Percentiles rank a stretch among this genome's conserved stretches.
Conservation (phyloP, 2,888 invertebrate species). For the Chrysopilus asiliformis region DNA sequence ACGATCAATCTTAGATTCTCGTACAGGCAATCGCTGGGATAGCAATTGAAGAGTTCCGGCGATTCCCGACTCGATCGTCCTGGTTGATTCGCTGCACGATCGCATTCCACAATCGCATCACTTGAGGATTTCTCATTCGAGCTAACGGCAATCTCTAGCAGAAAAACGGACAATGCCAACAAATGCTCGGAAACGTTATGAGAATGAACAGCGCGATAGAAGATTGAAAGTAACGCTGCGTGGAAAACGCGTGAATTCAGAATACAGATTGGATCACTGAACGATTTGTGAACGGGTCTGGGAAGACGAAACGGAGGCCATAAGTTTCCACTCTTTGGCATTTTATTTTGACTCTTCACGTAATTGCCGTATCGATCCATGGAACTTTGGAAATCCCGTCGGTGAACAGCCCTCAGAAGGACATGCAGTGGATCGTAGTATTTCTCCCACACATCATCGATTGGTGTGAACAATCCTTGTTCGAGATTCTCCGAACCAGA, state of each 20-base stretch:
- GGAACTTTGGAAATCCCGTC: constrained; percentile 85
- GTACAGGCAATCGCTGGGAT: constrained; percentile 56
- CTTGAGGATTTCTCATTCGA: constrained; percentile 28
- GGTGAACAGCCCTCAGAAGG: constrained; percentile 75
- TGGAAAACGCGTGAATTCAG: constrained; percentile 34
- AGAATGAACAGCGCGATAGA: constrained; percentile 70
- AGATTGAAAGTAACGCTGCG: constrained; percentile 55
- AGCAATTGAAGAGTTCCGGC: constrained; percentile 45
- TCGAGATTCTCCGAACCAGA: constrained; percentile 63
- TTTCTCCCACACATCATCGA: constrained; percentile 77
- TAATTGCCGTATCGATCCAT: constrained; percentile 85
- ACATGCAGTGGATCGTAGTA: constrained; percentile 93
- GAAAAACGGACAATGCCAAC: constrained; percentile 71
- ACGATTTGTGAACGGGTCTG: constrained; percentile 45
- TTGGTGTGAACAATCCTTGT: constrained; percentile 80
- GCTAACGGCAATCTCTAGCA: constrained; percentile 70
- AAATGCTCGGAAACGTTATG: constrained; percentile 73
- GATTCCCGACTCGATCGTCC: constrained; percentile 27
- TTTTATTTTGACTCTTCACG: constrained; percentile 46
- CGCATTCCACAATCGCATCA: constrained; percentile 20
- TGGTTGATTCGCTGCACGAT: constrained; percentile 16
- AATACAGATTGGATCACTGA: constrained; percentile 48
- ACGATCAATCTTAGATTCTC: constrained; percentile 63
- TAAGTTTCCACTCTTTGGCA: constrained; percentile 43
- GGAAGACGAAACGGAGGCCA: constrained; percentile 79